phyloP scores from a whole-genome alignment of 1,140 invertebrate genomes.

The Pinna nobilis region DNA sequence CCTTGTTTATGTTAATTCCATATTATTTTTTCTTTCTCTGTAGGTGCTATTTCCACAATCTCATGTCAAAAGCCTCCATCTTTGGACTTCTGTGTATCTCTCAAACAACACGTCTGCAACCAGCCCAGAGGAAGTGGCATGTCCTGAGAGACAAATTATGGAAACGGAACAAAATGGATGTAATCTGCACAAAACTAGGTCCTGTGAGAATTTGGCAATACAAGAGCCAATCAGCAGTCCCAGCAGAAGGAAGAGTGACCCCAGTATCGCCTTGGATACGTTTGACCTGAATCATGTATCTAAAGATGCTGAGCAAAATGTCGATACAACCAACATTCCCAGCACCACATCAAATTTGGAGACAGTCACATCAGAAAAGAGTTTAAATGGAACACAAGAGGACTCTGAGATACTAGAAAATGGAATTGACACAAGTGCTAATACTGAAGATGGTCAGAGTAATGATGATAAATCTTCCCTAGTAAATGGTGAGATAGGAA shows the following conservation, averaged over 20 bases:
- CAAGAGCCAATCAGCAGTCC: conserved; percentile 80
- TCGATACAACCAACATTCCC: conserved; percentile 12
- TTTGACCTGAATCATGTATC: conserved; percentile 33
- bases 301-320: conserved; percentile 38
- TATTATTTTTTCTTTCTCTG: conserved; percentile 41
- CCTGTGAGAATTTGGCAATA: conserved; percentile 81
- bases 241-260: conserved; percentile 86
- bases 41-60: conserved; percentile 91
- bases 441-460: conserved; percentile 24
- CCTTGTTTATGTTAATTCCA: neutral
- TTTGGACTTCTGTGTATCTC: conserved; percentile 92
- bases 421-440: neutral
- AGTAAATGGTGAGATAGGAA: conserved; percentile 3
- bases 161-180: conserved; percentile 54
- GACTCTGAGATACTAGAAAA: neutral
- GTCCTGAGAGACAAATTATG: conserved; percentile 1
- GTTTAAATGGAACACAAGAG: conserved; percentile 10
- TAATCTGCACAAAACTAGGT: conserved; percentile 72
- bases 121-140: conserved; percentile 51
- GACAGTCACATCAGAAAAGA: neutral
- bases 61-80: conserved; percentile 86
- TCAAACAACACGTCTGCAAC: conserved; percentile 64
- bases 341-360: neutral
- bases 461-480: conserved; percentile 8
- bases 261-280: conserved; percentile 78